A percentile compares a stretch with the other conserved stretches of the same genome.
Evolutionary conservation across 2,797 vertebrate genomes (phyloP).

Genomic region (Lepilemur septentrionalis): DNA sequence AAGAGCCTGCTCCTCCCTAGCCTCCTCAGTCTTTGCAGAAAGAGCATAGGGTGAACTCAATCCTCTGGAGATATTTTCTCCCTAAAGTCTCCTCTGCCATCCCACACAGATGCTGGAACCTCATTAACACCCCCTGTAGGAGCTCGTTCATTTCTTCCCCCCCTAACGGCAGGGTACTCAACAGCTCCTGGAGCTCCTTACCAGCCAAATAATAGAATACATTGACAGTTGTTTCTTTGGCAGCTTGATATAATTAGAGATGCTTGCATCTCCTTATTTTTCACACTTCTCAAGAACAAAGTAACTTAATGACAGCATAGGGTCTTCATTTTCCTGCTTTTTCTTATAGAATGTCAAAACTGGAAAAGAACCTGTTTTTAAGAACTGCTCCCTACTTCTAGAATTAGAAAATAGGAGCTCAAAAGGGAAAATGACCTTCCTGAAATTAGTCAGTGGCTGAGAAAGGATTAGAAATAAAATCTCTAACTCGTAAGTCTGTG

Average conservation of each 20-base stretch:
- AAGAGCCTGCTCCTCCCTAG: not conserved
- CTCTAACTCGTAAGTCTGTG: not conserved
- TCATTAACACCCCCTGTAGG: not conserved
- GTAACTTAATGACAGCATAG: slow-evolving; percentile 29
- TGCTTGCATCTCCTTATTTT: slow-evolving; percentile 49
- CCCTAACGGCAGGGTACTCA: not conserved
- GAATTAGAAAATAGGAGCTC: not conserved
- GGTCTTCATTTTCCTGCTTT: slow-evolving; percentile 24
- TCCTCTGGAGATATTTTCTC: slow-evolving; percentile 5
- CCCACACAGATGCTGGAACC: not conserved
- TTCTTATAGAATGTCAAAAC: not conserved
- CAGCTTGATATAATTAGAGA: slow-evolving; percentile 65
- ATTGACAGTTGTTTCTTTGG: slow-evolving; percentile 47
- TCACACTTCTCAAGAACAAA: slow-evolving; percentile 45
- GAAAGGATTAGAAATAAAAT: not conserved
- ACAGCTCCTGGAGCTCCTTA: not conserved
- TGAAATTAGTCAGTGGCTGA: not conserved
- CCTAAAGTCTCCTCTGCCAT: not conserved
- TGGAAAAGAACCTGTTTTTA: not conserved
- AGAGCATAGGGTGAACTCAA: not conserved
- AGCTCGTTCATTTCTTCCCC: slow-evolving; percentile 15
- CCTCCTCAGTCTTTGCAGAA: not conserved
- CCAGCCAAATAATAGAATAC: not conserved
- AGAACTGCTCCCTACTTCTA: not conserved
- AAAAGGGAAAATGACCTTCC: not conserved